These are phyloP conservation scores for Macroteleia sp. DNA, from an alignment of 2,888 invertebrate genomes.

Conservation along the genomic window DNA sequence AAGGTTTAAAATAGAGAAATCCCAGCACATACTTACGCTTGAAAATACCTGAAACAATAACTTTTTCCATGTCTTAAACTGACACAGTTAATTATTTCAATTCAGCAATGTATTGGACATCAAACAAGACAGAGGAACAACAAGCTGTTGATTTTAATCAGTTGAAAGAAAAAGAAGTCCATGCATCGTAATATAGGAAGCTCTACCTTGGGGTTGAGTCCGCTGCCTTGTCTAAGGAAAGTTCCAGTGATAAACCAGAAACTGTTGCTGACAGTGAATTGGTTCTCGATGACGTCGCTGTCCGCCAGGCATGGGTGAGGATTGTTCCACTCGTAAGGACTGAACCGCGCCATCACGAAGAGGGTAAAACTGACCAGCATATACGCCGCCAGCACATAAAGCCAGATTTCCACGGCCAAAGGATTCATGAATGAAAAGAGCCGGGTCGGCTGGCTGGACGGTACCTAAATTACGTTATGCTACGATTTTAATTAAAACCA, in stretches of 20 bases:
- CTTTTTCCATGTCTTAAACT: too few relatives aligned
- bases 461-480: constrained; percentile 88
- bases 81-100: too few relatives aligned
- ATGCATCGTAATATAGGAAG: constrained; percentile 64
- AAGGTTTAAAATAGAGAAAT: too few relatives aligned
- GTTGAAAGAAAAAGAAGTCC: constrained; percentile 1
- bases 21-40: too few relatives aligned
- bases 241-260: constrained; percentile 97
- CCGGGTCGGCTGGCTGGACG: constrained; percentile 93
- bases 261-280: constrained; percentile 97
- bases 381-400: constrained; percentile 97
- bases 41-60: too few relatives aligned
- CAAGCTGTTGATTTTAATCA: too few relatives aligned
- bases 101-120: too few relatives aligned
- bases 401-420: constrained; percentile 97
- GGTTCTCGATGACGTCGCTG: constrained; percentile 95
- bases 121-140: too few relatives aligned
- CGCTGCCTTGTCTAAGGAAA: constrained; percentile 93
- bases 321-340: constrained; percentile 97
- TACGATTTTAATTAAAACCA: constrained; percentile 83
- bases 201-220: constrained; percentile 92
- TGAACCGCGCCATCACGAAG: constrained; percentile 98
- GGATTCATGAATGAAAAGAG: constrained; percentile 98
- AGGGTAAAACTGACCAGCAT: constrained; percentile 96
- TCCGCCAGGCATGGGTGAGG: constrained; percentile 92